Conservation (phyloP, 2,888 invertebrate genomes). For the Griposia aprilina region DNA sequence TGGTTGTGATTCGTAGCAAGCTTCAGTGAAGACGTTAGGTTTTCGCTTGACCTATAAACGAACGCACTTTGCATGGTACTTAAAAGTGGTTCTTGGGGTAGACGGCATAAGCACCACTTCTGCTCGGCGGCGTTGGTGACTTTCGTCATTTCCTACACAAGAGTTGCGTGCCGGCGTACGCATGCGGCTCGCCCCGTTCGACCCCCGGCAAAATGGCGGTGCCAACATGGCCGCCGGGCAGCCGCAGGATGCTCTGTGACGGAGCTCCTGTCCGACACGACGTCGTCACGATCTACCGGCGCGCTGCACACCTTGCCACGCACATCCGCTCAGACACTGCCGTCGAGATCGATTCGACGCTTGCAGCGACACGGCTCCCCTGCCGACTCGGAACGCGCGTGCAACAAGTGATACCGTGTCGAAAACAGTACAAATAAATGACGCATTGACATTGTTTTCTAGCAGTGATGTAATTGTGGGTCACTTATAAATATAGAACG, state of each 20-base stretch:
- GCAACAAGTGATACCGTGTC: slow-evolving; percentile 88
- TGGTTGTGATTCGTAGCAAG: slow-evolving; percentile 85
- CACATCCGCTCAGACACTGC: slow-evolving; percentile 79
- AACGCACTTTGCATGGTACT: slow-evolving; percentile 76
- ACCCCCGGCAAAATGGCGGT: slow-evolving; percentile 90
- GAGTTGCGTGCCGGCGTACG: slow-evolving; percentile 88
- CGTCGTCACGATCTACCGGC: slow-evolving; percentile 84
- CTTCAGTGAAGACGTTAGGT: slow-evolving; percentile 84
- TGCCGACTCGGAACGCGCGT: slow-evolving; percentile 81
- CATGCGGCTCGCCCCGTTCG: slow-evolving; percentile 88
- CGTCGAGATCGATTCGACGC: slow-evolving; percentile 83
- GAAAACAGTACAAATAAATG: slow-evolving; percentile 78
- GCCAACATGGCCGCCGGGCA: slow-evolving; percentile 90
- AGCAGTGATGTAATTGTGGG: slow-evolving; percentile 86
- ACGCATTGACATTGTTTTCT: slow-evolving; percentile 78
- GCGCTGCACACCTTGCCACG: slow-evolving; percentile 84
- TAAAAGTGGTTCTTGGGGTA: slow-evolving; percentile 79
- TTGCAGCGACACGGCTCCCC: slow-evolving; percentile 75
- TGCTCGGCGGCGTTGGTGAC: slow-evolving; percentile 72
- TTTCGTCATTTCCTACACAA: slow-evolving; percentile 83
- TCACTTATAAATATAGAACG: slow-evolving; percentile 88
- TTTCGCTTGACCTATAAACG: slow-evolving; percentile 88
- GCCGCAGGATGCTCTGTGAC: slow-evolving; percentile 89
- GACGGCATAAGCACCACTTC: slow-evolving; percentile 77
- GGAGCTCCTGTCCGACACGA: slow-evolving; percentile 85